Evolutionary conservation across 2,888 invertebrate genomes (phyloP), one percentile per base, ranked within the genome.

Genomic region (Phania funesta): DNA sequence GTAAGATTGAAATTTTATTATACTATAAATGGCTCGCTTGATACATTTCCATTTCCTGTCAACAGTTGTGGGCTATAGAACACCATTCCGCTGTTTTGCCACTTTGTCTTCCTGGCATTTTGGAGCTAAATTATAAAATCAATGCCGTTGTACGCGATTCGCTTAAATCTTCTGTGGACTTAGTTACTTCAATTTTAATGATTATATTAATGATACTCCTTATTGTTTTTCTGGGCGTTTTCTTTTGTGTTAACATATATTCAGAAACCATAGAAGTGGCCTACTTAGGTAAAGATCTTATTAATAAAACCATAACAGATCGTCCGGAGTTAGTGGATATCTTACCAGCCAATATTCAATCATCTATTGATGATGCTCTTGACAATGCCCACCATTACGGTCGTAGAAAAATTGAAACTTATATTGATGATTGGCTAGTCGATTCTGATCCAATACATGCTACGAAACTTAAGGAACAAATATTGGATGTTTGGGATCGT

Each of bases 321-420:
- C 96, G 98, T 91, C 97, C 98, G 35, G 97, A 97, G 87, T 91
- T 96, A 70, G 93, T 95, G 85, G 94, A 95, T 87, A 93, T 97
- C 87, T 92, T 99, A 68, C 98, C 99, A 0, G 91, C 87, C 16
- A 91, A 90, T 85, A 89, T 91, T 65, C 90, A 91, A 80, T 87
- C 88, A 38, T 95, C 97, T 75, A 93, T 98, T 48, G 97, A 98
- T 90, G 96, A 97, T 18, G 94, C 98, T 84, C 93, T 98, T 11
- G 97, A 97, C 86, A 97, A 98, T 91, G 98, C 97, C 0, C 98
- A 98, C 89, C 93, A 95, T 26, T 98, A 98, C 90, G 98, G 98
- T 1, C 93, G 98, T 84, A 95, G 97, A 88, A 97, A 96, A 87
- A 96, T 98, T 86, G 96, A 96, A 20, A 95, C 96, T 85, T 95